Evolutionary conservation across 2,888 invertebrate genomes (phyloP), one percentile per base, ranked within the genome.

Genomic region (Hybos culiciformis): DNA sequence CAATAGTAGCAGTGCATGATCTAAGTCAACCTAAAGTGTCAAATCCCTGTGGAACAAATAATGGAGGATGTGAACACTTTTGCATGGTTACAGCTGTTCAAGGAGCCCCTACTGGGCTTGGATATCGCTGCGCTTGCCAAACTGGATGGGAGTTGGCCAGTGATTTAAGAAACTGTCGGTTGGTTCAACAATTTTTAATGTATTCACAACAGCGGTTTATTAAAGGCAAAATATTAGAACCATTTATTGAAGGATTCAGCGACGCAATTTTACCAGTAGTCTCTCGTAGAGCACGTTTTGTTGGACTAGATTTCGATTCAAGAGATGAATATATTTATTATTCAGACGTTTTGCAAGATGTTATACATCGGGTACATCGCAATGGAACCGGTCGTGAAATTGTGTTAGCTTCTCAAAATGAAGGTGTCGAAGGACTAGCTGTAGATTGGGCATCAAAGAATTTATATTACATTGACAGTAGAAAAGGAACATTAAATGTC

Each of bases 361-460:
- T 93, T 0, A 93, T 93, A 50, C 90, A 91, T 62, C 69, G 83
- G 18, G 81, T 85, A 0, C 82, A 82, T 54, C 72, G 82, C 47
- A 84, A 83, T 54, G 84, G 84, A 37, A 80, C 83, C 0, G 77
- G 82, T 0, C 75, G 81, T 20, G 90, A 91, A 66, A 91, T 90
- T 43, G 91, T 96, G 0, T 63, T 94, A 29, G 92, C 94, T 1
- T 92, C 92, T 2, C 93, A 94, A 61, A 94, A 96, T 59, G 94
- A 94, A 67, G 94, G 94, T 0, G 93, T 94, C 1, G 94, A 96
- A 69, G 93, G 94, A 0, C 68, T 96, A 44, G 91, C 93, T 0
- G 85, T 93, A 2, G 93, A 96, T 61, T 96, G 94, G 94, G 88
- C 85, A 0, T 83, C 92, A 0, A 91, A 92, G 62, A 93, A 93